Percentiles rank a stretch among this genome's conserved stretches.
Conservation (phyloP, 2,113 vertebrate genomes). For the Tylochromis polylepis region DNA sequence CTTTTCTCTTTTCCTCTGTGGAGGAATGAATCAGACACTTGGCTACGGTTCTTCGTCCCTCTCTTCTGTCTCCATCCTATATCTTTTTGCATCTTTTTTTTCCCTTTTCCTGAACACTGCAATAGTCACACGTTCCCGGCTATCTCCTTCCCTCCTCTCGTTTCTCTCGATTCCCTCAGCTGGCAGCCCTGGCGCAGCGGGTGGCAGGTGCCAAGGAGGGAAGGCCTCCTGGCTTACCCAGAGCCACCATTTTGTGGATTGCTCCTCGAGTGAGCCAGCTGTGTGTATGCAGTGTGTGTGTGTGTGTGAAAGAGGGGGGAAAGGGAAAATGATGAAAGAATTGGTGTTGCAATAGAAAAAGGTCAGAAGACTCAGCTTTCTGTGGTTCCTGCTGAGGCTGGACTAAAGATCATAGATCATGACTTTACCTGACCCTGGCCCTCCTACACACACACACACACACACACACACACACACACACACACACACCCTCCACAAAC, state of each 20-base stretch:
- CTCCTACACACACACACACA: slow-evolving; percentile 2
- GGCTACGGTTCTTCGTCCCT: neutral
- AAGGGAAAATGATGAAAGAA: neutral
- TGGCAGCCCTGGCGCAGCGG: slow-evolving; percentile 57
- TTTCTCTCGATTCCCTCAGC: slow-evolving; percentile 30
- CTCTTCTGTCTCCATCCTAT: neutral
- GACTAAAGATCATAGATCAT: slow-evolving; percentile 45
- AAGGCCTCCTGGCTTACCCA: slow-evolving; percentile 32
- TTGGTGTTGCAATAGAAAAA: slow-evolving; percentile 26
- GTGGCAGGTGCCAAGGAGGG: slow-evolving; percentile 30
- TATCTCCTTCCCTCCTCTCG: neutral
- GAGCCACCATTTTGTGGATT: slow-evolving; percentile 38
- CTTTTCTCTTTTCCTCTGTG: slow-evolving; percentile 27
- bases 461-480: neutral
- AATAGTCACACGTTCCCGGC: neutral
- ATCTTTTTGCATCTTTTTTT: neutral
- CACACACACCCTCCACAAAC: neutral
- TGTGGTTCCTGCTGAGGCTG: slow-evolving; percentile 8
- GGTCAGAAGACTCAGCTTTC: slow-evolving; percentile 1
- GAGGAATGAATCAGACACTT: slow-evolving; percentile 56
- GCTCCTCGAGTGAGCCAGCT: slow-evolving; percentile 12
- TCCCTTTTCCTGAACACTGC: neutral
- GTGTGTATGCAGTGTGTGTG: neutral
- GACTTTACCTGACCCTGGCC: slow-evolving; percentile 32
- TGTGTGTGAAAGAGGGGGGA: neutral